Evolutionary conservation across 2,113 vertebrate genomes (phyloP).

Genomic region (Marmota flaviventris): DNA sequence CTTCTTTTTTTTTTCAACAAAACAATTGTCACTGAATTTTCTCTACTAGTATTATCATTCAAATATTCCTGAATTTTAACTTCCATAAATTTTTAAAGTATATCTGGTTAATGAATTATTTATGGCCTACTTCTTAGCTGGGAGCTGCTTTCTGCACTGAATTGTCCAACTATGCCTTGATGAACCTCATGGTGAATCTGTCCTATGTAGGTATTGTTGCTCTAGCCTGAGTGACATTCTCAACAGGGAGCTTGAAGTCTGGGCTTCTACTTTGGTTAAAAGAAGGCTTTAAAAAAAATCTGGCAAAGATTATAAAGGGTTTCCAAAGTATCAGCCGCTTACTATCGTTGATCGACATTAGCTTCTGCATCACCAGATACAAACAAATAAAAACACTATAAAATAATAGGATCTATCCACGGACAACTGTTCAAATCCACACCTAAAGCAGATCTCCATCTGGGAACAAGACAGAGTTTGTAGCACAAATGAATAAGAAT

Average conservation of each 20-base stretch:
- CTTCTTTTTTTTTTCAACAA: conserved; percentile 56
- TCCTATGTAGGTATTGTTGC: not conserved
- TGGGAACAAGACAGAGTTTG: conserved; percentile 11
- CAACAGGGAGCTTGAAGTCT: not conserved
- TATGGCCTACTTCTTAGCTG: conserved; percentile 56
- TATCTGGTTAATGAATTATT: conserved; percentile 77
- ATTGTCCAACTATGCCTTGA: conserved; percentile 44
- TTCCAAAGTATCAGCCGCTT: conserved; percentile 15
- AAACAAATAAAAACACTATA: conserved; percentile 17
- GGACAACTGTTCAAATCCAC: not conserved
- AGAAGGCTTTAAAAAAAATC: not conserved
- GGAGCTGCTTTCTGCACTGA: conserved; percentile 20
- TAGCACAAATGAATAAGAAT: conserved; percentile 44
- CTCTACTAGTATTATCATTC: conserved; percentile 73
- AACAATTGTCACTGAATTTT: conserved; percentile 75
- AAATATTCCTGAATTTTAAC: conserved; percentile 80
- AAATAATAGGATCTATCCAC: not conserved
- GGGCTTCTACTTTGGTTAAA: not conserved
- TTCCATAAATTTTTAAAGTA: conserved; percentile 74
- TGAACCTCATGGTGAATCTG: conserved; percentile 27
- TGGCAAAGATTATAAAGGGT: not conserved
- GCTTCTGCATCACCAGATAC: not conserved
- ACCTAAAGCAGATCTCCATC: not conserved
- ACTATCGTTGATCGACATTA: not conserved
- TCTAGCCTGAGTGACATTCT: not conserved